Evolutionary conservation across 2,888 invertebrate species (phyloP).

Genomic region (Lithodes maja): DNA sequence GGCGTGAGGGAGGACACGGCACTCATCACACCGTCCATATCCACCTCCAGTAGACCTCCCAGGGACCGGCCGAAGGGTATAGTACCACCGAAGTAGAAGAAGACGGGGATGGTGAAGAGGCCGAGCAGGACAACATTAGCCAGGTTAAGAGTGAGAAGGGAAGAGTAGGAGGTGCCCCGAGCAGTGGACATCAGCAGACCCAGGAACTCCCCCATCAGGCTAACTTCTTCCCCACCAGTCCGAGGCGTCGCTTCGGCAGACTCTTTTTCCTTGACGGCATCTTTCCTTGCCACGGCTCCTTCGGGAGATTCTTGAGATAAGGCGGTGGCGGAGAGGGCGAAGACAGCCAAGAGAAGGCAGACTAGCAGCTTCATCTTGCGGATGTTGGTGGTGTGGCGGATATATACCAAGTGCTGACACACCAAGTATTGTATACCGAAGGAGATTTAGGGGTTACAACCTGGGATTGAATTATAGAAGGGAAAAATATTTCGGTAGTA

Average conservation of each 20-base stretch:
- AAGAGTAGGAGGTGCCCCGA: conserved; percentile 46
- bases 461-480: neutral
- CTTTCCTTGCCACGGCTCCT: neutral
- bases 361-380: neutral
- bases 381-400: neutral
- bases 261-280: neutral
- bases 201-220: neutral
- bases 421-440: too few relatives aligned
- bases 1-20: conserved; percentile 14
- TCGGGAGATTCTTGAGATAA: neutral
- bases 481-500: neutral
- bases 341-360: neutral
- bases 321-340: neutral
- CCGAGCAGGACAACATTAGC: conserved; percentile 44
- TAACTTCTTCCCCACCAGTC: neutral
- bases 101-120: conserved; percentile 10
- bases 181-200: neutral
- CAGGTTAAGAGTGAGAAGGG: conserved; percentile 47
- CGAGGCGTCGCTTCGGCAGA: too few relatives aligned
- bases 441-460: neutral
- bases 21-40: neutral
- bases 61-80: conserved; percentile 1
- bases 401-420: neutral
- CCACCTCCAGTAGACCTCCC: neutral
- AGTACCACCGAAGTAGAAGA: conserved; percentile 33